phyloP scores from a whole-genome alignment of 2,888 invertebrate species.

The Gymnoscelis rufifasciata region DNA sequence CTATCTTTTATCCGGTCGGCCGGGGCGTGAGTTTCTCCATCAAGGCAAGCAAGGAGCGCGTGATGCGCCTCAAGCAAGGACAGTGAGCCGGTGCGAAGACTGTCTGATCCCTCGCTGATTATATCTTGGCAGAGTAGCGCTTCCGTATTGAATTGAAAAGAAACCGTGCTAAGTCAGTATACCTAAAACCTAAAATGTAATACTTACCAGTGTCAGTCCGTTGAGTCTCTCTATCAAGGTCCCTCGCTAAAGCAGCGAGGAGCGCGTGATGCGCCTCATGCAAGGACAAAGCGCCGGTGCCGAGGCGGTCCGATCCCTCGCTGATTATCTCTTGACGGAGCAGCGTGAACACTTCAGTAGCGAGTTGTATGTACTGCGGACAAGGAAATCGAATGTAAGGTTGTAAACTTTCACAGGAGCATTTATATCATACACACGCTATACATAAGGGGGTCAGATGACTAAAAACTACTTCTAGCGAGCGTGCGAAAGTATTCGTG shows the following conservation, averaged over 20 bases:
- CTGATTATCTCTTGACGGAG: slow-evolving; percentile 90
- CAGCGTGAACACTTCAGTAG: slow-evolving; percentile 91
- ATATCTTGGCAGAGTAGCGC: slow-evolving; percentile 91
- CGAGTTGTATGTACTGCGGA: slow-evolving; percentile 87
- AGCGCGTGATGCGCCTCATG: slow-evolving; percentile 94
- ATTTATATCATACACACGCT: no score
- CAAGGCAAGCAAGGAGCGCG: slow-evolving; percentile 91
- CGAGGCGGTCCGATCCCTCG: slow-evolving; percentile 81
- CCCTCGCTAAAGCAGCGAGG: slow-evolving; percentile 92
- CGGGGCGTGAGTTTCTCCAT: slow-evolving; percentile 94
- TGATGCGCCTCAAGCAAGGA: slow-evolving; percentile 93
- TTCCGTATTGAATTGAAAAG: slow-evolving; percentile 85
- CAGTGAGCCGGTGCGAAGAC: slow-evolving; percentile 71
- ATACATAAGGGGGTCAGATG: no score
- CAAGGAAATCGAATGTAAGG: no score
- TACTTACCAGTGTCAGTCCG: slow-evolving; percentile 83
- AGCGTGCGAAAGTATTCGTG: no score
- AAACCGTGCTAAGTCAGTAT: background rate
- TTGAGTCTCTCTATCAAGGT: slow-evolving; percentile 93
- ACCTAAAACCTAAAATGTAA: background rate
- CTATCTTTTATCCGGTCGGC: no score
- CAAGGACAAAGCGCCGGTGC: slow-evolving; percentile 79
- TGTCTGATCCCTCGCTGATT: slow-evolving; percentile 84
- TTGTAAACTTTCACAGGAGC: no score
- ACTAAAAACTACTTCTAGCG: no score